A percentile compares a stretch with the other conserved stretches of the same genome.
These are phyloP conservation scores for Coregonus ussuriensis DNA, from an alignment of 2,797 vertebrate genomes.

Conservation along the genomic window DNA sequence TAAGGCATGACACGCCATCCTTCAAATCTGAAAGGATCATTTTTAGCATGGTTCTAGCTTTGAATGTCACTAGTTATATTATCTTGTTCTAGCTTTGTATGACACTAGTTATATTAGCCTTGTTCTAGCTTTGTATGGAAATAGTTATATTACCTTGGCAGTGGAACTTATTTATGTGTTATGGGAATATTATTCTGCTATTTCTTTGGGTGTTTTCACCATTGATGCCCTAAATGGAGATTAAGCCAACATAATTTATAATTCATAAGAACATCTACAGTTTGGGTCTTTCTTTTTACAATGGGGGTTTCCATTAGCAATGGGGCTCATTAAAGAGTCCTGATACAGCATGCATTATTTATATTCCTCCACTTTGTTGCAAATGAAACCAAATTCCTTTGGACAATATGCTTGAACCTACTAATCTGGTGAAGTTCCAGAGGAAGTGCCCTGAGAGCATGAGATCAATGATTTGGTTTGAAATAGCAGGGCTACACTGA, in stretches of 20 bases:
- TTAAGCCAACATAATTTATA: constrained; percentile 16
- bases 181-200: constrained; percentile 15
- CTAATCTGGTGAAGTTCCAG: constrained; percentile 16
- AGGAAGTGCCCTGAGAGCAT: constrained; percentile 11
- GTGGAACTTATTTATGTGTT: background rate
- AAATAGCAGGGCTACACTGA: background rate
- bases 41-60: no score
- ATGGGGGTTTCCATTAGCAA: constrained; percentile 25
- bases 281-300: constrained; percentile 14
- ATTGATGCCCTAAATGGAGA: constrained; percentile 17
- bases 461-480: constrained; percentile 2
- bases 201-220: constrained; percentile 8
- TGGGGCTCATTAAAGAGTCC: constrained; percentile 22
- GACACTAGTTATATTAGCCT: background rate
- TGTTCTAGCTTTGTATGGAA: background rate
- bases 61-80: no score
- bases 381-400: constrained; percentile 16
- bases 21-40: background rate
- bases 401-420: background rate
- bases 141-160: constrained; percentile 14
- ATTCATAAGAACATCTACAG: constrained; percentile 8
- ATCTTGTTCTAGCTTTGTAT: no score
- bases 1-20: background rate
- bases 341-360: constrained; percentile 10
- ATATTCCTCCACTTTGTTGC: constrained; percentile 2